Conservation (phyloP, 2,888 invertebrate genomes). For the Amphimallon solstitiale region DNA sequence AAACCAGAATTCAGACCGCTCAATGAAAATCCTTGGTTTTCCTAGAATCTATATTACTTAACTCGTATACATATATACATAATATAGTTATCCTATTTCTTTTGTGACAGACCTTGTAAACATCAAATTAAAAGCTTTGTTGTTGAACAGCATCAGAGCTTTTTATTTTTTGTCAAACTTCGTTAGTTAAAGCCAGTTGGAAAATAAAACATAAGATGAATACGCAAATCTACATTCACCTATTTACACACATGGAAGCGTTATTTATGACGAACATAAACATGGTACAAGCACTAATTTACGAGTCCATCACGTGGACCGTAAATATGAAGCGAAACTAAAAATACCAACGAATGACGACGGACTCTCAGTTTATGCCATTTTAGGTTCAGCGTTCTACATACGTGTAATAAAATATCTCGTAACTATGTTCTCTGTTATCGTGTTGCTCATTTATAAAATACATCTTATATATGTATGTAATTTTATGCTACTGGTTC, state of each 20-base stretch:
- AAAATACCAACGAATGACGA: conserved; percentile 20
- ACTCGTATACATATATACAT: too few relatives aligned
- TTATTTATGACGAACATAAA: conserved; percentile 30
- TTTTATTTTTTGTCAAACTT: conserved; percentile 10
- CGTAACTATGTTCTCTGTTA: conserved; percentile 3
- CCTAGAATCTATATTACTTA: too few relatives aligned
- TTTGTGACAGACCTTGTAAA: too few relatives aligned
- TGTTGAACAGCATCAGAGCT: not conserved
- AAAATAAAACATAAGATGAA: conserved; percentile 5
- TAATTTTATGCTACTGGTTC: conserved; percentile 40
- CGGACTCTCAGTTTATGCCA: conserved; percentile 21
- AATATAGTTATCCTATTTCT: too few relatives aligned
- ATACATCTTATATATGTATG: not conserved
- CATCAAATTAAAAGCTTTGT: not conserved
- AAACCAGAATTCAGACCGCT: too few relatives aligned
- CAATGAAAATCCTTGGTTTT: too few relatives aligned
- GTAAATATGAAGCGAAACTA: conserved; percentile 30
- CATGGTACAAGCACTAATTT: conserved; percentile 27
- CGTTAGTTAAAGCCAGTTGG: conserved; percentile 1
- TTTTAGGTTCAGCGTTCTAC: conserved; percentile 35
- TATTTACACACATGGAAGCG: conserved; percentile 26
- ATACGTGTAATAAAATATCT: conserved; percentile 30
- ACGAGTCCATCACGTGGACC: conserved; percentile 26
- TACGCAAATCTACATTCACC: conserved; percentile 27
- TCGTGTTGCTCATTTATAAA: not conserved